A percentile compares a stretch with the other conserved stretches of the same genome.
phyloP scores from a whole-genome alignment of 2,888 invertebrate genomes.

The Pterostichus madidus region DNA sequence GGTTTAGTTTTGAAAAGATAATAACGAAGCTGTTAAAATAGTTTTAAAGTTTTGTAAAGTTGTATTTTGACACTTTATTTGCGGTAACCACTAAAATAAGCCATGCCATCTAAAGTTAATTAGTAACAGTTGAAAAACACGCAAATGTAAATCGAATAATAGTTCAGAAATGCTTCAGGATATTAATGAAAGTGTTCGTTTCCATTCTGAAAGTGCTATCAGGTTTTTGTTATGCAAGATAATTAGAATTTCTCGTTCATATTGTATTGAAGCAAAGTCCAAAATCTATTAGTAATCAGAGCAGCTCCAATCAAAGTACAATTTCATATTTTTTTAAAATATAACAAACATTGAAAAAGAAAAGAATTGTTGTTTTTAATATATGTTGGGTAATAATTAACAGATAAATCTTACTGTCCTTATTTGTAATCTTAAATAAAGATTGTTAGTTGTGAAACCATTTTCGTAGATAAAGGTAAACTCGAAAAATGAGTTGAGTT shows the following conservation, averaged over 20 bases:
- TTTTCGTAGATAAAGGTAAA: conserved; percentile 42
- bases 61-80: conserved; percentile 3
- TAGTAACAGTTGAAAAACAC: not conserved
- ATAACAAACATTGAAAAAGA: conserved; percentile 18
- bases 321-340: conserved; percentile 36
- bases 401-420: not conserved
- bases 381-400: conserved; percentile 2
- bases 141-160: not conserved
- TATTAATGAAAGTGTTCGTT: not conserved
- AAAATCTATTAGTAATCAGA: conserved; percentile 3
- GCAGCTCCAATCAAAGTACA: conserved; percentile 29
- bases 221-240: conserved; percentile 13
- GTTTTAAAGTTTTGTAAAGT: not conserved
- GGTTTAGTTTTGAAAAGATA: not conserved
- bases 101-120: not conserved
- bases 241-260: conserved; percentile 12
- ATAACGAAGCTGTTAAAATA: not conserved
- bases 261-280: conserved; percentile 21
- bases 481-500: conserved; percentile 39
- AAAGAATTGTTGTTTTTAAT: not conserved
- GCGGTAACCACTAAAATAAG: not conserved
- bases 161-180: not conserved
- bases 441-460: conserved; percentile 25
- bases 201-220: not conserved
- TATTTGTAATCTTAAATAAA: conserved; percentile 33